Evolutionary conservation across 2,888 invertebrate species (phyloP).

Genomic region (Chaitophorus viminalis): DNA sequence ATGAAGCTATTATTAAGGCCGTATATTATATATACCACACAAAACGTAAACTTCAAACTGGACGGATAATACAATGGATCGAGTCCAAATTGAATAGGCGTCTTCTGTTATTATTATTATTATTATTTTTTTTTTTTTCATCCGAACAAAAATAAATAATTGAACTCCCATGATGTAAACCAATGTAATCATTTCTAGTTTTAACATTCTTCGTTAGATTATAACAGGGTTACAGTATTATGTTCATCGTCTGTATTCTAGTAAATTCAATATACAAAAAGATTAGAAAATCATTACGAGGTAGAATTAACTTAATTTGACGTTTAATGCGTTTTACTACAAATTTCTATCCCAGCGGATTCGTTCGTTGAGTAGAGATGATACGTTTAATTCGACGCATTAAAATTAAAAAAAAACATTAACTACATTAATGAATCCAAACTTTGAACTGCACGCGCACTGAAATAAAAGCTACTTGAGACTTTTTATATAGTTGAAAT

Average conservation of each 20-base stretch:
- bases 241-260: background rate
- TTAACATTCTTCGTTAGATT: background rate
- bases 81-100: slow-evolving; percentile 52
- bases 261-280: background rate
- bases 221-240: slow-evolving; percentile 5
- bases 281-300: slow-evolving; percentile 11
- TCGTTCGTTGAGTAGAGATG: background rate
- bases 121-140: slow-evolving; percentile 4
- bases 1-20: background rate
- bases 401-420: background rate
- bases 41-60: background rate
- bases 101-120: slow-evolving; percentile 21
- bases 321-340: slow-evolving; percentile 15
- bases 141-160: slow-evolving; percentile 22
- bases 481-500: background rate
- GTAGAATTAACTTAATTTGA: slow-evolving; percentile 18
- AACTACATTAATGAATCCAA: slow-evolving; percentile 2
- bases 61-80: slow-evolving; percentile 11
- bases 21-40: background rate
- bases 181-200: background rate
- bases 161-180: slow-evolving; percentile 1
- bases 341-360: background rate
- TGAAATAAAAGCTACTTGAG: background rate
- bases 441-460: background rate
- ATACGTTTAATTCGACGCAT: background rate